Conservation (phyloP, 2,888 invertebrate genomes). For the Omphaloscelis lunosa region DNA sequence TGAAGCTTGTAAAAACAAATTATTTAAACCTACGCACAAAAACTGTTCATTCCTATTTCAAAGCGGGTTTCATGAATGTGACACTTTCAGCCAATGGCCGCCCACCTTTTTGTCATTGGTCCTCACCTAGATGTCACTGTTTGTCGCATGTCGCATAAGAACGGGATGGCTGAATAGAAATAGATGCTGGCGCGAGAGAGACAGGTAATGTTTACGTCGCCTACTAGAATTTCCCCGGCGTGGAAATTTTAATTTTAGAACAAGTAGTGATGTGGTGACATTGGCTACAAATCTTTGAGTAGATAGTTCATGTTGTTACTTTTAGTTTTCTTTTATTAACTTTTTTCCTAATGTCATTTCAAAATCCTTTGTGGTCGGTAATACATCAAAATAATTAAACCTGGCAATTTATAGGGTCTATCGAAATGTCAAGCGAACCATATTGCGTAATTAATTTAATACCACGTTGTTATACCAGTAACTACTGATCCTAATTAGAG, state of each 20-base stretch:
- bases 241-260: constrained; percentile 52
- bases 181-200: constrained; percentile 64
- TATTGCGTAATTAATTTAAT: constrained; percentile 62
- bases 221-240: constrained; percentile 51
- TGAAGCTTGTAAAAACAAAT: neutral
- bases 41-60: constrained; percentile 40
- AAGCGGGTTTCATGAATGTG: constrained; percentile 61
- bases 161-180: constrained; percentile 64
- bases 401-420: constrained; percentile 14
- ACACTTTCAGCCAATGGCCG: constrained; percentile 80
- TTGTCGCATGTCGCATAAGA: constrained; percentile 79
- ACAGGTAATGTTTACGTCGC: constrained; percentile 59
- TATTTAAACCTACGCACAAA: neutral
- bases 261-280: constrained; percentile 21
- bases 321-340: neutral
- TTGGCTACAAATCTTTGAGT: neutral
- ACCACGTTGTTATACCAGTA: constrained; percentile 34
- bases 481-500: constrained; percentile 58
- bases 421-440: constrained; percentile 49
- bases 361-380: too few relatives aligned
- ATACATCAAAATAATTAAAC: constrained; percentile 39
- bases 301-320: neutral
- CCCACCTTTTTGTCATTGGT: constrained; percentile 77
- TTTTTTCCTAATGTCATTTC: too few relatives aligned
- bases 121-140: constrained; percentile 82